phyloP scores from a whole-genome alignment of 2,113 vertebrate species.

The Stigmatopora nigra region DNA sequence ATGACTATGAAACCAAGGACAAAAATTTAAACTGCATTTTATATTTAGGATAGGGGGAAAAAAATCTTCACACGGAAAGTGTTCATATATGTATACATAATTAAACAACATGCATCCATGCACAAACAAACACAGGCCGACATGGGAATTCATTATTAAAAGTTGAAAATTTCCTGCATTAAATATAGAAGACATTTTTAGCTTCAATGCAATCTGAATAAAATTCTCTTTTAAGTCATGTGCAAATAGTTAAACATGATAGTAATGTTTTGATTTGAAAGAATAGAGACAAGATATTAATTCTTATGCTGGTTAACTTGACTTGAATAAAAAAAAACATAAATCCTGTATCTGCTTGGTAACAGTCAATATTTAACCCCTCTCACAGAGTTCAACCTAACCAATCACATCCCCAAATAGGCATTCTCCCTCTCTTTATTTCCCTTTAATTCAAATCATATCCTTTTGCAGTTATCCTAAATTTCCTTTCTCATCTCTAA shows the following conservation, averaged over 20 bases:
- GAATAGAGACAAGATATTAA: not conserved
- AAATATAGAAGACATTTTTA: slow-evolving; percentile 18
- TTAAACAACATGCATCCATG: not conserved
- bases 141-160: not conserved
- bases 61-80: not conserved
- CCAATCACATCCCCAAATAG: no score
- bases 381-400: not conserved
- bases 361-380: not conserved
- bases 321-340: no score
- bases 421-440: not conserved
- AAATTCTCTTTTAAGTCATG: not conserved
- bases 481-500: slow-evolving; percentile 6
- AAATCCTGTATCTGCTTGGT: not conserved
- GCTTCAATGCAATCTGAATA: not conserved
- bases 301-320: not conserved
- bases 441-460: slow-evolving; percentile 4
- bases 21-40: not conserved
- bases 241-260: not conserved
- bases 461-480: not conserved
- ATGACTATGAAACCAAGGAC: not conserved
- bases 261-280: not conserved
- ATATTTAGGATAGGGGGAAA: not conserved
- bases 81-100: not conserved
- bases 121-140: slow-evolving; percentile 3
- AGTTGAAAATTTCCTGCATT: slow-evolving; percentile 15